Base-by-base conservation (phyloP, 2,888 invertebrate genomes). In the Euphydryas editha region DNA sequence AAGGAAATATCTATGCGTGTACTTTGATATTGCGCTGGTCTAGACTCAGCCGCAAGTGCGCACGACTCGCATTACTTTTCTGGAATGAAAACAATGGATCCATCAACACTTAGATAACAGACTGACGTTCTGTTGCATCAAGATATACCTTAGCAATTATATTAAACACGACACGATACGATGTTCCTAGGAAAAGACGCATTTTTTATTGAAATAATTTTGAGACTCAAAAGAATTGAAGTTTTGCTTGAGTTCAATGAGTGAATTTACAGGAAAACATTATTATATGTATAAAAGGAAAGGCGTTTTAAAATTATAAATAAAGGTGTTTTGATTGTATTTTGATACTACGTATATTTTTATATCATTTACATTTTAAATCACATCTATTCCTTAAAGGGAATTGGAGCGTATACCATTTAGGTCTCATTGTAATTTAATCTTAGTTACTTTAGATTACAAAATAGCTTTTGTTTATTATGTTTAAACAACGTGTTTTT, bases 11-110 rank as follows among this genome's bases (percentile, higher is more conserved):
- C 62, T 65, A 59, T 44, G 65, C 55, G 62, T 58, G 66, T 65
- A 68, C 65, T 66, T 68, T 70, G 71, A 69, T 70, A 71, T 65
- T 66, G 67, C 63, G 62, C 70, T 65, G 56, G 66, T 70, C 49
- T 59, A 59, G 60, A 61, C 69, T 71, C 72, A 77, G 78, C 83
- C 84, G 77, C 84, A 85, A 84, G 76, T 83, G 79, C 75, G 70
- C 76, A 72, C 76, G 76, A 80, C 81, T 88, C 87, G 73, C 67
- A 75, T 88, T 87, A 83, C 87, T 76, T 76, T 72, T 39, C 65
- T 54, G 81, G 83, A 85, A 86, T 82, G 82, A 82, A 82, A 88
- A 88, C 85, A 88, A 86, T 86, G 81, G 78, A 75, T 76, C 72
- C 77, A 78, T 79, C 81, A 80, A 81, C 80, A 73, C 72, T 79